These are phyloP conservation scores for Anabas testudineus DNA, from an alignment of 2,797 vertebrate species.

Conservation along the genomic window DNA sequence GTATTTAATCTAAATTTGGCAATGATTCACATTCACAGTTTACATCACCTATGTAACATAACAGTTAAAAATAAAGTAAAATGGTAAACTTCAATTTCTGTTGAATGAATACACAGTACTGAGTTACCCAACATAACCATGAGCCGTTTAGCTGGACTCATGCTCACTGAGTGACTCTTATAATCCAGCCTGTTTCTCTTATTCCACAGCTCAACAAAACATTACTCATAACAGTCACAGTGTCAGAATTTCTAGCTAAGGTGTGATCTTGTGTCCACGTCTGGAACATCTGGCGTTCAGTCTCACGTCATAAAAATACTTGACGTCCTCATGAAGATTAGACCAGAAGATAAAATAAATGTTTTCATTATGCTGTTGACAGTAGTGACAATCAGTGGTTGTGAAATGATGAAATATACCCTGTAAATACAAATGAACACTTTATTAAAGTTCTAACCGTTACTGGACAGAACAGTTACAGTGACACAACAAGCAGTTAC, in stretches of 20 bases:
- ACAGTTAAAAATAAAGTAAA: not conserved
- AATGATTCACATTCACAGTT: not conserved
- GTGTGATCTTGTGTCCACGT: not conserved
- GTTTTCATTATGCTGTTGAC: not conserved
- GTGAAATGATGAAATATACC: not conserved
- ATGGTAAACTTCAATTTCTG: not conserved
- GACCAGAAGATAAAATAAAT: too few species aligned
- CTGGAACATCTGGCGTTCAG: not conserved
- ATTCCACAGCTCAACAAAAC: not conserved
- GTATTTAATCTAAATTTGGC: too few species aligned
- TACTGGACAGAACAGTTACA: not conserved
- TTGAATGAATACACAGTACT: not conserved
- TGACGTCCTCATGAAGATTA: not conserved
- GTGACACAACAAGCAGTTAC: not conserved
- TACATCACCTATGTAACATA: too few species aligned
- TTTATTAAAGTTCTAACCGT: not conserved
- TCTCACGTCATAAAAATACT: not conserved
- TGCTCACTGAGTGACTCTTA: not conserved
- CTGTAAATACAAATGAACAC: not conserved
- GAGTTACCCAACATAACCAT: too few species aligned
- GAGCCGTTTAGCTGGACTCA: not conserved
- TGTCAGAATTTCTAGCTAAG: not conserved
- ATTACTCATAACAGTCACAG: not conserved
- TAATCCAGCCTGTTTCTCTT: not conserved
- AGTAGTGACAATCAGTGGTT: too few species aligned